Percentiles rank a stretch among this genome's conserved stretches.
Conservation (phyloP, 2,888 invertebrate species). For the Drosophila buzzatii region DNA sequence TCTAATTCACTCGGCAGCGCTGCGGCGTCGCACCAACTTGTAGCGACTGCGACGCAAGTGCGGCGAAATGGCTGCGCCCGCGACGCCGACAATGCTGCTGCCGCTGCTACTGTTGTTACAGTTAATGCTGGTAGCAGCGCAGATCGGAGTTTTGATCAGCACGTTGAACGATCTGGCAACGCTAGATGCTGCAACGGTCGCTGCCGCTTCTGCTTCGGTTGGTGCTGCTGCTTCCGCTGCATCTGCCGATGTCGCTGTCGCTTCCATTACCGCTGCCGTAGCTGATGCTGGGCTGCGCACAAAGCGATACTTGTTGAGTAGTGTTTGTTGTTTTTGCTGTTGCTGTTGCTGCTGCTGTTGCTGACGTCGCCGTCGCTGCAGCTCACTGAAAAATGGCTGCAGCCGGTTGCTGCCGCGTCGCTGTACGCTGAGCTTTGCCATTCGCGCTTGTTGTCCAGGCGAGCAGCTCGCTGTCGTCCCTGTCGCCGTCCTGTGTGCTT, state of each 20-base stretch:
- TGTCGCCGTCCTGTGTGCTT: constrained; percentile 14
- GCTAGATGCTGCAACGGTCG: not conserved
- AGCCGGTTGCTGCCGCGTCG: constrained; percentile 21
- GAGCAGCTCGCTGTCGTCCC: constrained; percentile 2
- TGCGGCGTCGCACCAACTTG: constrained; percentile 51
- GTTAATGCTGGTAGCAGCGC: not conserved
- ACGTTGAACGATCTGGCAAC: constrained; percentile 32
- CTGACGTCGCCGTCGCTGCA: constrained; percentile 12
- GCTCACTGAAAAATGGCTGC: constrained; percentile 34
- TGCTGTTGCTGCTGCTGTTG: constrained; percentile 5
- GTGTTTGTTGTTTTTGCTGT: constrained; percentile 18
- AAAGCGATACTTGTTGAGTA: constrained; percentile 49
- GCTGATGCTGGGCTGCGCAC: constrained; percentile 43
- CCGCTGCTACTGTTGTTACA: not conserved
- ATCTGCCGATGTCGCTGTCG: not conserved
- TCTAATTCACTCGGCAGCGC: constrained; percentile 41
- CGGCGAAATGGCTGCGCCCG: not conserved
- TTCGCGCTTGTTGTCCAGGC: constrained; percentile 1
- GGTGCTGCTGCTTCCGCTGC: not conserved
- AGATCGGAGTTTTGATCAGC: constrained; percentile 4
- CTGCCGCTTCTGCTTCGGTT: not conserved
- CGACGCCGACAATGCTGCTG: constrained; percentile 1
- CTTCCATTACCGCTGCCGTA: too few relatives aligned
- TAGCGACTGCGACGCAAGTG: constrained; percentile 50
- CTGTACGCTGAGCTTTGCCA: constrained; percentile 6